Base-by-base conservation (phyloP, 2,113 vertebrate species). In the Piprites chloris region DNA sequence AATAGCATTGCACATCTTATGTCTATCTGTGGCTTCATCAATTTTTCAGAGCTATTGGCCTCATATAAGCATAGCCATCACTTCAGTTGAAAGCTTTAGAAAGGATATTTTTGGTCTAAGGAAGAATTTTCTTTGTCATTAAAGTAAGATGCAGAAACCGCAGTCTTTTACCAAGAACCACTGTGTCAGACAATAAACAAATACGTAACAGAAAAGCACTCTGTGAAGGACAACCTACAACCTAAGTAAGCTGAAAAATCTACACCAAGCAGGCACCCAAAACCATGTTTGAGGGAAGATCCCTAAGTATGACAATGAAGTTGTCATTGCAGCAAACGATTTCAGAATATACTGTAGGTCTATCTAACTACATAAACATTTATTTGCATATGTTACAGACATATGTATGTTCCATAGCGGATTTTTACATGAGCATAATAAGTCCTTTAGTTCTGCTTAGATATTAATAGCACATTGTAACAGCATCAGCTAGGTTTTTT, bases 261-360 rank as follows among this genome's bases (percentile, higher is more conserved):
- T 74, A 3, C 9, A 6, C 26, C 50, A 81, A 80, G 62, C 9
- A 86, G 33, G 47, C 27, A 55, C 20, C 44, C 32, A 66, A 79
- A 87, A 5, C 4, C 7, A 0, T 2, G 0, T 68, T 68, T 2
- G 5, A 77, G 56, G 30, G 4, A 91, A 68, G 39, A 72, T 14
- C 6, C 32, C 9, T 82, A 46, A 27, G 23, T 35, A 41, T 41
- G 30, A 41, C 24, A 41, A 7, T 4, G 8, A 72, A 63, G 12
- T 16, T 82, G 11, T 59, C 18, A 24, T 32, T 75, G 13, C 37
- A 23, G 26, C 27, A 75, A 35, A 33, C 1, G 0, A 74, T 74
- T 89, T 94, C 26, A 47, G n/a, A 23, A 39, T 37, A 32, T 30
- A 9, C 44, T 68, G 12, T 39, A 72, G 9, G 35, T 68, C 17